Evolutionary conservation across 2,113 vertebrate species (phyloP).

Genomic region (Antidorcas marsupialis): DNA sequence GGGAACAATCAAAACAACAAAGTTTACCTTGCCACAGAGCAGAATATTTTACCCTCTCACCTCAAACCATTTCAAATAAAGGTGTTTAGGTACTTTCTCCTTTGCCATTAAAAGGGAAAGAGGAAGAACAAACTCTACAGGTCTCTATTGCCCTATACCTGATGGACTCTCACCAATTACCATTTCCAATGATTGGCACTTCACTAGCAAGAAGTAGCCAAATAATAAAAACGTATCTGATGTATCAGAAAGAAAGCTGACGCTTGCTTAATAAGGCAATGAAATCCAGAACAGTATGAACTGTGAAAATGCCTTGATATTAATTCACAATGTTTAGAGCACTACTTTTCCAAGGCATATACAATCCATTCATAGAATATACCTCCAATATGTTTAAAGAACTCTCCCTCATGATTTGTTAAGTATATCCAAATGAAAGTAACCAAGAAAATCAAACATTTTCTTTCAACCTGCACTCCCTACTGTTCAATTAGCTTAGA

Average conservation of each 20-base stretch:
- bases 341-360: constrained; percentile 13
- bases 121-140: constrained; percentile 28
- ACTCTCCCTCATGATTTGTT: constrained; percentile 55
- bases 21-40: background rate
- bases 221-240: constrained; percentile 22
- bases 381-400: constrained; percentile 63
- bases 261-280: background rate
- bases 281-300: background rate
- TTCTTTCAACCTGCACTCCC: constrained; percentile 60
- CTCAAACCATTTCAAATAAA: constrained; percentile 46
- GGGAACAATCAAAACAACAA: constrained; percentile 37
- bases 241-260: constrained; percentile 17
- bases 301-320: background rate
- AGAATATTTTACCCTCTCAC: background rate
- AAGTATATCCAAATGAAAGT: constrained; percentile 59
- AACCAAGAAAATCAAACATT: constrained; percentile 65
- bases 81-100: constrained; percentile 40
- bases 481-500: constrained; percentile 49
- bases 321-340: constrained; percentile 53
- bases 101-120: constrained; percentile 27
- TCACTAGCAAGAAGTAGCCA: constrained; percentile 47
- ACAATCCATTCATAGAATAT: constrained; percentile 17
- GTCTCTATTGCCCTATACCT: background rate
- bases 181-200: background rate
- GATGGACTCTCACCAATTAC: background rate